These are phyloP conservation scores for Galerucella pusilla DNA, from an alignment of 2,888 invertebrate species.

Conservation along the genomic window DNA sequence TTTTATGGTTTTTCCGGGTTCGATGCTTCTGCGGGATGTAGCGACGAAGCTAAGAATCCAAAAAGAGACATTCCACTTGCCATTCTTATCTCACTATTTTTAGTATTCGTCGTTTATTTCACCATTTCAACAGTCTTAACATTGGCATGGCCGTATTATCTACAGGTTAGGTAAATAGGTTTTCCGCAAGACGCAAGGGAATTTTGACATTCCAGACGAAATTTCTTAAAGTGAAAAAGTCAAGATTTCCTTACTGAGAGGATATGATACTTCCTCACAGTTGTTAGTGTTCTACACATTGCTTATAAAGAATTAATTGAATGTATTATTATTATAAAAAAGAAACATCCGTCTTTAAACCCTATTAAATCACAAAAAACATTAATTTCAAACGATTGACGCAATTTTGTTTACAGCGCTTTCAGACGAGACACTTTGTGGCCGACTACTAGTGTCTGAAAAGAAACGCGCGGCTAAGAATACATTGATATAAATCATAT, in stretches of 20 bases:
- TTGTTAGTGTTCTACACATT: too few relatives aligned
- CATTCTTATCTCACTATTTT: constrained; percentile 82
- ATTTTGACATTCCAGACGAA: too few relatives aligned
- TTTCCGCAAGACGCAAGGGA: neutral
- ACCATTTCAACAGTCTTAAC: constrained; percentile 90
- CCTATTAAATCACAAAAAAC: neutral
- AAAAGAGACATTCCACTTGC: constrained; percentile 89
- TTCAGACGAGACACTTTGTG: too few relatives aligned
- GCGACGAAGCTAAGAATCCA: constrained; percentile 91
- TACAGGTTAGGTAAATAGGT: constrained; percentile 68
- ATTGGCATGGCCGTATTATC: constrained; percentile 85
- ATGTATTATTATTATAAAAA: neutral
- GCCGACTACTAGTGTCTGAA: too few relatives aligned
- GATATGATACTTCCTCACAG: too few relatives aligned
- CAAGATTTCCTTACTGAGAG: too few relatives aligned
- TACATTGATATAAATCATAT: too few relatives aligned
- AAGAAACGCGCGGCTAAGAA: too few relatives aligned
- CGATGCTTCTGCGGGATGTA: constrained; percentile 87
- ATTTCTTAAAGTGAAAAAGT: too few relatives aligned
- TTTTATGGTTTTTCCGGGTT: constrained; percentile 96
- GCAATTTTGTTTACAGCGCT: too few relatives aligned
- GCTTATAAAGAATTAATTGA: too few relatives aligned
- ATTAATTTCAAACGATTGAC: too few relatives aligned
- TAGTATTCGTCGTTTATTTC: constrained; percentile 90
- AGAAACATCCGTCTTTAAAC: neutral